Base-by-base conservation (phyloP, 1,140 invertebrate species). In the Muscidifurax raptorellus region DNA sequence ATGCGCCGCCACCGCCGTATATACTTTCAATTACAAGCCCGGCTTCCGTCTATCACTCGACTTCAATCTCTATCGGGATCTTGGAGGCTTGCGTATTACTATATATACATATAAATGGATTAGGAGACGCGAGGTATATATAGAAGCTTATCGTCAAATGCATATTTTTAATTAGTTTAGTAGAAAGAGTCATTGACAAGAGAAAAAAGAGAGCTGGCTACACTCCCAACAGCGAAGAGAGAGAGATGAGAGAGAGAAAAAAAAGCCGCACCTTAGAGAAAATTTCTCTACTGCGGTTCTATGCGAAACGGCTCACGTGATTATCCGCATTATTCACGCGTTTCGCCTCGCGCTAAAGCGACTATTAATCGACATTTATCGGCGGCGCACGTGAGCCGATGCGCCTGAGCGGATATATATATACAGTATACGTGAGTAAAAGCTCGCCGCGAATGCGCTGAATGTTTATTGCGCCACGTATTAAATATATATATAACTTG, bases 241-340 rank as follows among this genome's bases (percentile, higher is more conserved):
- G 32, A 36, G 32, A 36, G 32, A 47, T n/a, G n/a, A n/a, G n/a
- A n/a, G n/a, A n/a, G n/a, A n/a, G 22, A 66, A 30, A 36, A 78
- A 66, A 69, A n/a, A 27, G 47, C 44, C 12, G 27, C 52, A 79
- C 59, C 59, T 32, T 4, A 78, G n/a, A 69, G 78, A 69, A 80
- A 80, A 80, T 67, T 59, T 59, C 22, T 44, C 52, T 47, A 12
- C 25, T 12, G 25, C 7, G 4, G 6, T 6, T 32, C 32, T 32
- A 32, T 32, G 5, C 7, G 12, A 22, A 27, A 2, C 25, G 28
- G 25, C 27, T 67, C 66, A 12, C 0, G 12, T n/a, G 64, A 80
- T 80, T 80, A 80, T 80, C 36, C n/a, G 66, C n/a, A 66, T 66
- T 79, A 79, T 79, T 80, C 27, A 80, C 78, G 66, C 64, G 66